A percentile compares a stretch with the other conserved stretches of the same genome.
Conservation (phyloP, 2,113 vertebrate genomes). For the Chrysochloris asiatica region DNA sequence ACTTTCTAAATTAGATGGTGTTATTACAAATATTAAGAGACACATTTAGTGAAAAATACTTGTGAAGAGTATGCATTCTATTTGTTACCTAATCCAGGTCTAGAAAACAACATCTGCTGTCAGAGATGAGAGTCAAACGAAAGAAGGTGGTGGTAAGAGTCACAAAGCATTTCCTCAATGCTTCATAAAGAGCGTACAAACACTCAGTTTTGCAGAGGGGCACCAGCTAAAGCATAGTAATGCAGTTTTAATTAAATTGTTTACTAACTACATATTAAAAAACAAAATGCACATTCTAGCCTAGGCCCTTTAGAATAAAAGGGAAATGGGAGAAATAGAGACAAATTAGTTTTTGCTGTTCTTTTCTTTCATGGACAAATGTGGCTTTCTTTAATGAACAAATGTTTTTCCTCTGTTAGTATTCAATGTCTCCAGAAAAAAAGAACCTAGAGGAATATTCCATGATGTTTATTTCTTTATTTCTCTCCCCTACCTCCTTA, state of each 20-base stretch:
- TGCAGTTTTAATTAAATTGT: slow-evolving; percentile 1
- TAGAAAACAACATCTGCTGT: not conserved
- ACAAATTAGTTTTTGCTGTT: not conserved
- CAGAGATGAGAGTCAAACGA: not conserved
- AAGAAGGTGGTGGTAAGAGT: not conserved
- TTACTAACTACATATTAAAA: slow-evolving; percentile 18
- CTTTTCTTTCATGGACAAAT: not conserved
- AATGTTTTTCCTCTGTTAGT: slow-evolving; percentile 26
- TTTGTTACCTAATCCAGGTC: slow-evolving; percentile 39
- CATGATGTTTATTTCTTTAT: not conserved
- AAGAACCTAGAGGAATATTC: not conserved
- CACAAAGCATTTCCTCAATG: not conserved
- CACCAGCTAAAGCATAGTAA: not conserved
- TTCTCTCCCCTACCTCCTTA: not conserved
- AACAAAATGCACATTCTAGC: not conserved
- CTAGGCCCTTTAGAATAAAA: slow-evolving; percentile 1
- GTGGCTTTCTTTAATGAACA: slow-evolving; percentile 21
- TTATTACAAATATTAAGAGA: slow-evolving; percentile 30
- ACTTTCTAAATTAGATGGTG: not conserved
- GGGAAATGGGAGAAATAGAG: not conserved
- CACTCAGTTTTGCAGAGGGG: not conserved
- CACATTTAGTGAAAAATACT: slow-evolving; percentile 4
- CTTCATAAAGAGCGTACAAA: not conserved
- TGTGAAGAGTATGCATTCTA: slow-evolving; percentile 1
- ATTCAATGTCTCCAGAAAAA: not conserved